Evolutionary conservation across 2,797 vertebrate genomes (phyloP).

Genomic region (Anisognathus igniventris): DNA sequence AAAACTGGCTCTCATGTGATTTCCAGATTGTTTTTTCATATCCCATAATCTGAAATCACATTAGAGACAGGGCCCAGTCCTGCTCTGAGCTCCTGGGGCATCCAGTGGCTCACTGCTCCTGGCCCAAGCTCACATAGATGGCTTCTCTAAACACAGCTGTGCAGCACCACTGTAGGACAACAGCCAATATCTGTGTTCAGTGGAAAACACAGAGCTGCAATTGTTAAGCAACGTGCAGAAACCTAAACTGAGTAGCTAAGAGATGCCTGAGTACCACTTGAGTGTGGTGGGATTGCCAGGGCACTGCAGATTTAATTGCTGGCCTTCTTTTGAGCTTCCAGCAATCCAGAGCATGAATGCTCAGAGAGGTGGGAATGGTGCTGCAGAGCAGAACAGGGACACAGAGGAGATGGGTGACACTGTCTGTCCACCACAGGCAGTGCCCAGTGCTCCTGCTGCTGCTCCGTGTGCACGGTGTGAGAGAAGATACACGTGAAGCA

Average conservation of each 20-base stretch:
- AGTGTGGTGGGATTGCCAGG: not conserved
- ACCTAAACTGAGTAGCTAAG: not conserved
- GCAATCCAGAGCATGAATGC: not conserved
- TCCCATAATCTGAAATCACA: not conserved
- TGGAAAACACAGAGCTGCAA: not conserved
- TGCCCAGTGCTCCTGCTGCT: not conserved
- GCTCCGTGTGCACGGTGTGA: rapidly evolving
- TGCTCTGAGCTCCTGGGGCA: not conserved
- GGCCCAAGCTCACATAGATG: not conserved
- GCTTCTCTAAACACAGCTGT: not conserved
- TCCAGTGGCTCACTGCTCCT: not conserved
- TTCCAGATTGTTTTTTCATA: not conserved
- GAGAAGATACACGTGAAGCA: not conserved
- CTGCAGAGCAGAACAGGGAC: not conserved
- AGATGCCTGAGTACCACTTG: not conserved
- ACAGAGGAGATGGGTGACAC: not conserved
- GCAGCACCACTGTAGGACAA: not conserved
- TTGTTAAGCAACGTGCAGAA: not conserved
- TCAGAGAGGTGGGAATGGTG: not conserved
- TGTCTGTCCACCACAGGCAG: not conserved
- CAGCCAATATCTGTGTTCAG: rapidly evolving
- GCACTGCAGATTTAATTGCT: not conserved
- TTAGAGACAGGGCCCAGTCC: not conserved
- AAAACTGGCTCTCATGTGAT: slow-evolving; percentile 14
- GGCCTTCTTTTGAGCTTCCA: not conserved